Conservation (phyloP, 1,140 invertebrate genomes). For the Grapholita molesta region DNA sequence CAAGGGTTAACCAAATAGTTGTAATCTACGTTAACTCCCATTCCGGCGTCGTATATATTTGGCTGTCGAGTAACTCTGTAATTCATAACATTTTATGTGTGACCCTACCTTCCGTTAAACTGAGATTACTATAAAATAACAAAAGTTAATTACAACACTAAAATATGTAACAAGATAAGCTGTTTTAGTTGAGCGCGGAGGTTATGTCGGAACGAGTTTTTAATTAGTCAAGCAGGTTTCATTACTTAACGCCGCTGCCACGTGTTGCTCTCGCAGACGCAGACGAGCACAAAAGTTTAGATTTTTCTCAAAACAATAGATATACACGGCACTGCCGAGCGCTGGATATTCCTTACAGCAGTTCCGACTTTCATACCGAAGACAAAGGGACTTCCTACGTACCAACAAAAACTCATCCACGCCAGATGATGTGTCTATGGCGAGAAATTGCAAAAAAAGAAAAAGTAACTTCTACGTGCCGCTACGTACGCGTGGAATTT, state of each 20-base stretch:
- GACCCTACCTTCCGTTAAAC: conserved; percentile 26
- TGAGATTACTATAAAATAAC: conserved; percentile 33
- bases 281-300: conserved; percentile 55
- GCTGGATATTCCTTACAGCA: conserved; percentile 71
- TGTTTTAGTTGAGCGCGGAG: conserved; percentile 34
- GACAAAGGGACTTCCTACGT: conserved; percentile 72
- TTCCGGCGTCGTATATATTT: conserved; percentile 27
- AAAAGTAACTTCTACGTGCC: conserved; percentile 54
- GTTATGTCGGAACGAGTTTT: conserved; percentile 40
- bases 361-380: conserved; percentile 71
- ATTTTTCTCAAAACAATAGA: conserved; percentile 71
- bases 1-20: conserved; percentile 17
- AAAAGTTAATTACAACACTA: conserved; percentile 26
- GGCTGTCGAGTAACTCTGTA: conserved; percentile 25
- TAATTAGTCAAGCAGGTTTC: conserved; percentile 54
- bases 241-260: conserved; percentile 61
- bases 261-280: conserved; percentile 55
- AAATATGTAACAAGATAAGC: conserved; percentile 31
- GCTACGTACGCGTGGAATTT: conserved; percentile 58
- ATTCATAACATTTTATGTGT: conserved; percentile 36
- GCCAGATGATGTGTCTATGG: conserved; percentile 76
- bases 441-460: conserved; percentile 71
- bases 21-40: conserved; percentile 31
- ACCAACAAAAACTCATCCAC: conserved; percentile 74
- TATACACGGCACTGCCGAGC: conserved; percentile 44